Evolutionary conservation across 1,140 invertebrate species (phyloP), one percentile per base, ranked within the genome.

Genomic region (Hycleus cichorii): DNA sequence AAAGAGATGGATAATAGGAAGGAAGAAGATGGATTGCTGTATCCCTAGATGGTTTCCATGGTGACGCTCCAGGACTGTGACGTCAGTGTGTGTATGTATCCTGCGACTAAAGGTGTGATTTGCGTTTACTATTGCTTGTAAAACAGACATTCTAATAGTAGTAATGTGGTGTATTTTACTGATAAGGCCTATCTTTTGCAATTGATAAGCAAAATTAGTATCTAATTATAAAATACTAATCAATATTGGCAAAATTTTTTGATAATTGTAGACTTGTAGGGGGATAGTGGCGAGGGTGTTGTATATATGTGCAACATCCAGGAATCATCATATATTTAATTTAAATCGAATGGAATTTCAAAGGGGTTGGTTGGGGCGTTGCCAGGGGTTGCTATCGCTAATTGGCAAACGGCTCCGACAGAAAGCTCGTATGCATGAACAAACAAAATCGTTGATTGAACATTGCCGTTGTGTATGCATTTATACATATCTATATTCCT

Each of bases 21-120:
- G 62, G 65, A 67, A 69, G 62, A 66, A 66, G 66, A 69, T 68
- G 66, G 66, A 69, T 66, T 65, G 64, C 64, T 60, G 58, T 64
- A 69, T 69, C 68, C 68, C 68, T 63, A 65, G 68, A 69, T 64
- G 66, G 68, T 69, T 64, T 59, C 68, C 63, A 68, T 68, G 52
- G 64, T 59, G 47, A 69, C 66, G 59, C 53, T 68, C 64, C 66
- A 67, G 68, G 64, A 60, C 49, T 57, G 59, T 69, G 64, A 69
- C 68, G 68, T 69, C 63, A 65, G 56, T 44, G 40, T 47, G 59
- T 62, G 57, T 58, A 62, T 55, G 52, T 55, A 53, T 53, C 42
- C 51, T 53, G 51, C 51, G 44, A 53, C 18, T 44, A 45, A 53
- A 53, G 51, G 51, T 53, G 51, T 45, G 51, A 53, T 53, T 53